Percentiles rank a stretch among this genome's conserved stretches.
These are phyloP conservation scores for Diplazon laetatorius DNA, from an alignment of 2,888 invertebrate species.

Conservation along the genomic window DNA sequence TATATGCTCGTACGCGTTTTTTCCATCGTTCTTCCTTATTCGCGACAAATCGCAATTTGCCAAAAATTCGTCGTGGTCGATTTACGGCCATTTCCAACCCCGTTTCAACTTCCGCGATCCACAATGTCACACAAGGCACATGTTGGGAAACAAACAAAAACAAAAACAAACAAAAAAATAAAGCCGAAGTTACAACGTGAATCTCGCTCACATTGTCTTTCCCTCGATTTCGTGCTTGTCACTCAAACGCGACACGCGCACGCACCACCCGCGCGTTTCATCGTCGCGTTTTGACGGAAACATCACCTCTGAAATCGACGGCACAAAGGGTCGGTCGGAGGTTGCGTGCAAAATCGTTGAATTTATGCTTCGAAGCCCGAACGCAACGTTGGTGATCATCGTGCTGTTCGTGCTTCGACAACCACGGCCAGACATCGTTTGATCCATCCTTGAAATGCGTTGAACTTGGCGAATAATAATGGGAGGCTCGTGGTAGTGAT, in stretches of 20 bases:
- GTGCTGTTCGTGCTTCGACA: conserved; percentile 11
- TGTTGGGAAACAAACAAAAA: not conserved
- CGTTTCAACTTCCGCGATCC: conserved; percentile 13
- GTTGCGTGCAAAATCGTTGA: conserved; percentile 49
- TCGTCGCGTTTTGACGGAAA: conserved; percentile 36
- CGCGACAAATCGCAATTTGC: conserved; percentile 34
- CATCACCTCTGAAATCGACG: conserved; percentile 30
- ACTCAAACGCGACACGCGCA: conserved; percentile 57
- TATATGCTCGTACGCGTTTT: not conserved
- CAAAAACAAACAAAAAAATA: conserved; percentile 18
- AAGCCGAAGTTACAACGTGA: not conserved
- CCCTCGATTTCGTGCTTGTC: conserved; percentile 47
- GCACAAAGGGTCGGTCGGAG: conserved; percentile 37
- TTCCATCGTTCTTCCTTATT: not conserved
- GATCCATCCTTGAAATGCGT: conserved; percentile 7
- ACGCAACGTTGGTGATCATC: not conserved
- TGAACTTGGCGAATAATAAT: too few relatives aligned
- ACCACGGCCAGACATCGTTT: conserved; percentile 20
- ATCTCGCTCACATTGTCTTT: conserved; percentile 22
- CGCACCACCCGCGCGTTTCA: conserved; percentile 23
- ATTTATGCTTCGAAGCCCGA: not conserved
- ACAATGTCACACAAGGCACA: too few relatives aligned
- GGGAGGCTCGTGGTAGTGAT: too few relatives aligned
- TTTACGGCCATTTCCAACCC: conserved; percentile 14
- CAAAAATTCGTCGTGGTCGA: conserved; percentile 27